Evolutionary conservation across 2,797 vertebrate species (phyloP).

Genomic region (Falco cherrug): DNA sequence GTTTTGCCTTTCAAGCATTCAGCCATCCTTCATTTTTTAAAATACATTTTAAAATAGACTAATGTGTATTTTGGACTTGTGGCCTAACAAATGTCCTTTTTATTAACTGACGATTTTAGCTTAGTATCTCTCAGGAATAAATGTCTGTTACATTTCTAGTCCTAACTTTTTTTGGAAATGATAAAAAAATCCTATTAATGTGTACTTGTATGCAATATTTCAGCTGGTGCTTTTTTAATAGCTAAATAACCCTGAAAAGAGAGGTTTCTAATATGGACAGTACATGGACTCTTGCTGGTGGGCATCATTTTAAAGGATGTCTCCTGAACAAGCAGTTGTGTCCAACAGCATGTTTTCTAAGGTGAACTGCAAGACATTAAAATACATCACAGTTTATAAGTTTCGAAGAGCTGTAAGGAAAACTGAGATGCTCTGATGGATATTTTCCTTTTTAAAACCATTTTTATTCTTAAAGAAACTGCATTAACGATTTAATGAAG

Average conservation of each 20-base stretch:
- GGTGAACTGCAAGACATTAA: slow-evolving; percentile 4
- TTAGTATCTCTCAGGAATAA: neutral
- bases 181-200: neutral
- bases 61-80: neutral
- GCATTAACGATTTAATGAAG: slow-evolving; percentile 6
- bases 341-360: neutral
- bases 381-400: slow-evolving; percentile 10
- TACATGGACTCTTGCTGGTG: neutral
- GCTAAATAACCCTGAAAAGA: neutral
- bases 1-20: neutral
- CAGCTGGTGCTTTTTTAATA: neutral
- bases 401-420: neutral
- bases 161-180: neutral
- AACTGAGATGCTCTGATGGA: neutral
- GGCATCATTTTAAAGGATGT: neutral
- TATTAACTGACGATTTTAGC: slow-evolving; percentile 3
- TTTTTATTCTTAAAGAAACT: slow-evolving; percentile 14
- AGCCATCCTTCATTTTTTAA: neutral
- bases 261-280: neutral
- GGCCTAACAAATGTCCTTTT: slow-evolving; percentile 5
- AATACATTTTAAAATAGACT: neutral
- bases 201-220: neutral
- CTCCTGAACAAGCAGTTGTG: slow-evolving; percentile 1
- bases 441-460: neutral
- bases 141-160: slow-evolving; percentile 14